These are phyloP conservation scores for Mantis religiosa DNA, from an alignment of 2,888 invertebrate genomes.

Conservation along the genomic window DNA sequence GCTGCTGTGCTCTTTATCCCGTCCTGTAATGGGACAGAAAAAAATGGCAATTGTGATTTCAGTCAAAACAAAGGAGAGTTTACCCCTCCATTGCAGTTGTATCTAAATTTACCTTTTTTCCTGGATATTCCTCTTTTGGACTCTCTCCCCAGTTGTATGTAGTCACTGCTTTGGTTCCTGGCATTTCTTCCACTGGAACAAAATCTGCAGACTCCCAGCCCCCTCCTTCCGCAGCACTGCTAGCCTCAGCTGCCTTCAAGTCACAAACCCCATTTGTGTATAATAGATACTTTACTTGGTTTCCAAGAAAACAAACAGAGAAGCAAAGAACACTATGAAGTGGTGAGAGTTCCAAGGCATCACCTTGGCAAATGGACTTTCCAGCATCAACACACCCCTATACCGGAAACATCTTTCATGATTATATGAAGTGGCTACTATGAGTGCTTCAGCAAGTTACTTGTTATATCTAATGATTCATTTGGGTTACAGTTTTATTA, in stretches of 20 bases:
- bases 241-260: background rate
- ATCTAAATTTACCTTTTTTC: background rate
- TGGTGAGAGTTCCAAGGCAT: background rate
- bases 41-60: background rate
- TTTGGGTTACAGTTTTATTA: too few species aligned
- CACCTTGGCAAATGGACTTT: too few species aligned
- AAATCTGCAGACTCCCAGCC: constrained; percentile 55
- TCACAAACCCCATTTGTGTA: background rate
- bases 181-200: constrained; percentile 36
- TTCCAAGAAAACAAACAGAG: background rate
- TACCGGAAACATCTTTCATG: too few species aligned
- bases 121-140: constrained; percentile 24
- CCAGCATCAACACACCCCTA: too few species aligned
- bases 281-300: background rate
- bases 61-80: background rate
- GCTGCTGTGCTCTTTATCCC: constrained; percentile 30
- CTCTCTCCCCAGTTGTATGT: constrained; percentile 31
- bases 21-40: constrained; percentile 36
- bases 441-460: too few species aligned
- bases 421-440: too few species aligned
- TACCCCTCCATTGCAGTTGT: background rate
- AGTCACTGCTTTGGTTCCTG: constrained; percentile 21
- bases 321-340: background rate
- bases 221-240: constrained; percentile 53
- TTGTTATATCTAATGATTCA: too few species aligned